phyloP scores from a whole-genome alignment of 2,113 vertebrate genomes.

The Gadus chalcogrammus region DNA sequence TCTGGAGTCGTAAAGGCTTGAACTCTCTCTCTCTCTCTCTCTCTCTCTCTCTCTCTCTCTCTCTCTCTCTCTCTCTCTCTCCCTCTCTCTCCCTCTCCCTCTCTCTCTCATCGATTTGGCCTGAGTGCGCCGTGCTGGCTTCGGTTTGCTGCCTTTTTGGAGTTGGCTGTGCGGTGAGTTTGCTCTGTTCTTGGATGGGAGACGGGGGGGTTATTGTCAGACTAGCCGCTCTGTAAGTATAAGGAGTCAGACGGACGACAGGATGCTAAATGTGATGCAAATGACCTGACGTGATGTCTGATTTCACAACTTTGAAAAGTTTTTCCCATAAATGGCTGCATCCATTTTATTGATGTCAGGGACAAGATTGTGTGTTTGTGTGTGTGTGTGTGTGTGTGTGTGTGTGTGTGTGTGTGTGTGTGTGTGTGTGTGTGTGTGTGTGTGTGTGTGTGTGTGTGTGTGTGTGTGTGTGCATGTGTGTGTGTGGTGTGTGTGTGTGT shows the following conservation, averaged over 20 bases:
- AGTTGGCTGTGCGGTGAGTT: not conserved
- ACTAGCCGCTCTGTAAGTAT: not conserved
- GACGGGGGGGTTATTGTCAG: not conserved
- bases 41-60: too few species aligned
- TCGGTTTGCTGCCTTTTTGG: not conserved
- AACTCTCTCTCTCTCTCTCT: constrained; percentile 1
- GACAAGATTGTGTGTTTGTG: not conserved
- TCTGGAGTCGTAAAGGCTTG: constrained; percentile 17
- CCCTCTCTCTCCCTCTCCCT: too few species aligned
- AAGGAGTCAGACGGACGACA: not conserved
- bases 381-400: not conserved
- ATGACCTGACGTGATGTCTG: not conserved
- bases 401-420: too few species aligned
- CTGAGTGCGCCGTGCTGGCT: not conserved
- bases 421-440: too few species aligned
- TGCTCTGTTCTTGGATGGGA: not conserved
- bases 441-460: too few species aligned
- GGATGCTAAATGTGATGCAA: not conserved
- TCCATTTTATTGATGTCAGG: not conserved
- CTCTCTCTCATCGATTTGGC: not conserved
- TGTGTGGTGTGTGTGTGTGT: too few species aligned
- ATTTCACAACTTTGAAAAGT: not conserved
- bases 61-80: too few species aligned
- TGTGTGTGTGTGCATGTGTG: too few species aligned
- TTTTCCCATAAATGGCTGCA: not conserved